Percentiles rank a stretch among this genome's conserved stretches.
Conservation (phyloP, 2,113 vertebrate species). For the Drymodes brunneopygia region DNA sequence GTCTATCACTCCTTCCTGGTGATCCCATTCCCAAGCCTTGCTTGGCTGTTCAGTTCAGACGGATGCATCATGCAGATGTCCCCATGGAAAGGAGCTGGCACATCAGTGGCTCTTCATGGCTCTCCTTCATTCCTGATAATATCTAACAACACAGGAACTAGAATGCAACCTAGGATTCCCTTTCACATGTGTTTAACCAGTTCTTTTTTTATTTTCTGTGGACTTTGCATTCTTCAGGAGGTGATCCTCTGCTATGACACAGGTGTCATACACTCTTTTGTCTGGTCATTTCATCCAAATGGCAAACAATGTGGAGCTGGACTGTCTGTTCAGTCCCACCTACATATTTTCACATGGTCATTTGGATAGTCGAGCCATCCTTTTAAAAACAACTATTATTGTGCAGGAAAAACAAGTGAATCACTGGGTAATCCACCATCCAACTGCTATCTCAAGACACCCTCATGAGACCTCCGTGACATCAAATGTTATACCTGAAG, state of each 20-base stretch:
- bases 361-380: background rate
- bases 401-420: background rate
- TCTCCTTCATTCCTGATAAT: background rate
- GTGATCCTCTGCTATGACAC: background rate
- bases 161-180: background rate
- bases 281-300: background rate
- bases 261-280: background rate
- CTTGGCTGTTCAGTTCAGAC: background rate
- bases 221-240: background rate
- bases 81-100: background rate
- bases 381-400: background rate
- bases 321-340: background rate
- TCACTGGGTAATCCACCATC: background rate
- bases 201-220: background rate
- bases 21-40: background rate
- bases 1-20: background rate
- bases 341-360: background rate
- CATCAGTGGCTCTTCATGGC: background rate
- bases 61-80: background rate
- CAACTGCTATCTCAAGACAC: background rate
- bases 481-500: background rate
- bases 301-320: background rate
- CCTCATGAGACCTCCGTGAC: background rate
- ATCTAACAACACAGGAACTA: background rate
- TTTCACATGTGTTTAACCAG: background rate